Percentiles rank a stretch among this genome's conserved stretches.
phyloP scores from a whole-genome alignment of 1,140 invertebrate genomes.

The Camponotus pennsylvanicus region DNA sequence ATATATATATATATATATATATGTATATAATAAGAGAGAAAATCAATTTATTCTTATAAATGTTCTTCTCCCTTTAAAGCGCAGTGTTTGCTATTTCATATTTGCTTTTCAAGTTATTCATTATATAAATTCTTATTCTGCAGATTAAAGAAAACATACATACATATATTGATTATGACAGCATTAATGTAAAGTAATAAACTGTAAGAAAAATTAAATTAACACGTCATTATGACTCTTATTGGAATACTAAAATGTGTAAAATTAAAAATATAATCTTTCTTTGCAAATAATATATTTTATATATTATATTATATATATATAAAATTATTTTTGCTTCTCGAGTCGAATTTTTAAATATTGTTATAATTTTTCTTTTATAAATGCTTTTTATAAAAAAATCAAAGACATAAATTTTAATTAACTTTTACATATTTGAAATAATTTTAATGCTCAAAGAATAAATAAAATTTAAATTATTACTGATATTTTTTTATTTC shows the following conservation, averaged over 20 bases:
- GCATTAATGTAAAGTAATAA: neutral
- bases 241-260: neutral
- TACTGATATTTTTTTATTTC: neutral
- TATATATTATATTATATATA: neutral
- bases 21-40: no score
- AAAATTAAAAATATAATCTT: slow-evolving; percentile 1
- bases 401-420: neutral
- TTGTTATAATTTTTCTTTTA: no score
- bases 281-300: neutral
- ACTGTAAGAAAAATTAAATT: neutral
- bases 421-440: neutral
- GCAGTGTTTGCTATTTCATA: neutral
- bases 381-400: no score
- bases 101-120: neutral
- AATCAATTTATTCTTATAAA: slow-evolving; percentile 32
- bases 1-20: no score
- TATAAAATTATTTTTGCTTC: no score
- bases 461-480: neutral
- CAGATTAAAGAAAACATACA: neutral
- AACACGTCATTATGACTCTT: neutral
- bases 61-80: neutral
- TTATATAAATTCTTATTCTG: neutral
- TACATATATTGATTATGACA: no score
- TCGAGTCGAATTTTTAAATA: no score
- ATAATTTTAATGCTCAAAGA: neutral